Conservation (phyloP, 2,113 vertebrate species). For the Numida meleagris region DNA sequence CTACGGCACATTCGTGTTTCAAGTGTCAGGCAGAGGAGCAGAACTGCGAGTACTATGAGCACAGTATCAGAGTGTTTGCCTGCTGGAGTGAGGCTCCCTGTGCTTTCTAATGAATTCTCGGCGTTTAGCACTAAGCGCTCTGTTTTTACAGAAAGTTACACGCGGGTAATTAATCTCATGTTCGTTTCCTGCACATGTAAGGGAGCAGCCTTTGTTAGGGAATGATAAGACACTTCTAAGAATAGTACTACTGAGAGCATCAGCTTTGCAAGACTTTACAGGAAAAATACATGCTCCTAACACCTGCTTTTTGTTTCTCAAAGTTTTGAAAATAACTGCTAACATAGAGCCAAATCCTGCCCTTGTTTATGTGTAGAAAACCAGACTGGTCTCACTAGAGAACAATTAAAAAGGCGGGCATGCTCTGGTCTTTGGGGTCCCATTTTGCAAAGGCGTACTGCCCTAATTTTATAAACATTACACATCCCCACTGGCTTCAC, state of each 20-base stretch:
- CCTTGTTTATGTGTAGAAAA: not conserved
- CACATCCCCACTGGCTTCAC: not conserved
- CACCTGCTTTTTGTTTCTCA: slow-evolving; percentile 50
- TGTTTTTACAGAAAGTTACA: slow-evolving; percentile 63
- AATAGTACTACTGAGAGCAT: slow-evolving; percentile 59
- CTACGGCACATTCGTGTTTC: not conserved
- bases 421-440: not conserved
- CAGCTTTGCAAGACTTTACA: slow-evolving; percentile 25
- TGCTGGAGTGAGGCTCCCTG: not conserved
- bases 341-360: not conserved
- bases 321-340: slow-evolving; percentile 17
- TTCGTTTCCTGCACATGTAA: slow-evolving; percentile 57
- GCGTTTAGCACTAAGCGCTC: slow-evolving; percentile 5
- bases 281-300: slow-evolving; percentile 15
- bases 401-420: not conserved
- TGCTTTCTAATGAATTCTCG: slow-evolving; percentile 54
- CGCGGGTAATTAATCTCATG: slow-evolving; percentile 63
- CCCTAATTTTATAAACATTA: slow-evolving; percentile 9
- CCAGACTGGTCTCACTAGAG: not conserved
- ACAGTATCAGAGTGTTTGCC: not conserved
- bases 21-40: not conserved
- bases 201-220: slow-evolving; percentile 68
- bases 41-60: not conserved
- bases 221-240: slow-evolving; percentile 76
- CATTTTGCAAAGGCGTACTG: not conserved